Evolutionary conservation across 2,888 invertebrate species (phyloP), one percentile per base, ranked within the genome.

Genomic region (Calliphora vomitoria): DNA sequence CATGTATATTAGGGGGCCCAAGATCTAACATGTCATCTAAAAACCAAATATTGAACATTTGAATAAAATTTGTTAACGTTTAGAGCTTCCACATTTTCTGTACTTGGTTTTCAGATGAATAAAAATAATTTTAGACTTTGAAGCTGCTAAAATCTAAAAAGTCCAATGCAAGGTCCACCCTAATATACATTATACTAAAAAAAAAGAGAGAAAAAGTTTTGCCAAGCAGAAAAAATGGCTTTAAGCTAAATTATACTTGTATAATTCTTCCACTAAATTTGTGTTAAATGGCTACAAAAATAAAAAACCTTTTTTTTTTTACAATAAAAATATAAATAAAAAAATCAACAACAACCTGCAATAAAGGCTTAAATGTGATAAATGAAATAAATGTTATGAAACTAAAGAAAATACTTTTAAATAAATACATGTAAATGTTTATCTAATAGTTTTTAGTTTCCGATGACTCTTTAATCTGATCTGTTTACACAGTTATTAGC

Each of bases 251-350:
- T 74, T 79, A 60, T 25, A 72, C 66, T 84, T 66, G 64, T 84
- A n/a, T 72, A 72, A 72, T 66, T 79, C 72, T 79, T 84, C 50
- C 78, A 84, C 83, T 72, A 84, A 79, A 79, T 84, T 84, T 84
- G 64, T 84, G 78, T 84, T 79, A 79, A 72, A 79, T 66, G 58
- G 55, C n/a, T 60, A 38, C 72, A 78, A 53, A 82, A 47, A 55
- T 31, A 66, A 47, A 20, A n/a, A 8, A 71, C 11, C 50, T 41
- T 25, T 25, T 80, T 55, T 25, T n/a, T 71, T 55, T 15, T 6
- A 5, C 10, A 20, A 20, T 44, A 44, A 10, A 11, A 11, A 44
- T 44, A 64, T 10, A 25, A 44, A 41, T 72, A 18, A 8, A 0
- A 31, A n/a, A 0, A 58, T 47, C 10, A 66, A 25, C 5, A 15